These are phyloP conservation scores for Sitta carolinensis DNA, from an alignment of 2,797 vertebrate genomes.

Conservation along the genomic window DNA sequence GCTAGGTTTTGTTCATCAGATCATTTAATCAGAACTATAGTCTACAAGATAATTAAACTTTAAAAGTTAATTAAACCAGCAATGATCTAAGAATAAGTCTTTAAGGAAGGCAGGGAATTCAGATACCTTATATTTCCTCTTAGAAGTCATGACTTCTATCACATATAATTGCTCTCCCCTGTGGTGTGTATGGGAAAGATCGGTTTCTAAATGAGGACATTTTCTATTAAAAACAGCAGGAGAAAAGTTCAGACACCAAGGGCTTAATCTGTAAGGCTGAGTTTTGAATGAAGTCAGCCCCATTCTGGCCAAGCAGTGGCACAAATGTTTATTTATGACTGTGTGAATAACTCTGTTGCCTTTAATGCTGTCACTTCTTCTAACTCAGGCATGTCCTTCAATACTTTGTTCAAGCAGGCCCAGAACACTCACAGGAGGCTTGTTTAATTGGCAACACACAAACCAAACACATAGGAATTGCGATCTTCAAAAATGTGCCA, in stretches of 20 bases:
- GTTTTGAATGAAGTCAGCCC: background rate
- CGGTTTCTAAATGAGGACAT: slow-evolving; percentile 21
- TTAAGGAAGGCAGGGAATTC: slow-evolving; percentile 50
- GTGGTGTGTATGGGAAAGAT: background rate
- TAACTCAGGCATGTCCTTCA: background rate
- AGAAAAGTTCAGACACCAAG: background rate
- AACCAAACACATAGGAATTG: background rate
- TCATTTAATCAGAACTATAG: slow-evolving; percentile 4
- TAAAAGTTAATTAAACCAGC: slow-evolving; percentile 56
- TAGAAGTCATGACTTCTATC: slow-evolving; percentile 60
- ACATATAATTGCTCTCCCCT: slow-evolving; percentile 55
- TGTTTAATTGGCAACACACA: background rate
- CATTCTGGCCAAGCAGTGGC: background rate
- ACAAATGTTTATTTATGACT: background rate
- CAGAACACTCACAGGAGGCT: background rate
- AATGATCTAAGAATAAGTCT: slow-evolving; percentile 40
- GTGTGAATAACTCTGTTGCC: background rate
- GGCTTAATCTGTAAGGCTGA: background rate
- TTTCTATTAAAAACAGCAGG: slow-evolving; percentile 42
- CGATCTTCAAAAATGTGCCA: background rate
- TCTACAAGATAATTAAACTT: slow-evolving; percentile 52
- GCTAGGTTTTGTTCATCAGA: slow-evolving; percentile 20
- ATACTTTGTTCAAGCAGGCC: background rate
- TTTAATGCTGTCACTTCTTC: background rate
- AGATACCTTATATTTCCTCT: slow-evolving; percentile 37